Evolutionary conservation across 2,797 vertebrate genomes (phyloP).

Genomic region (Schizopygopsis malacanthus): DNA sequence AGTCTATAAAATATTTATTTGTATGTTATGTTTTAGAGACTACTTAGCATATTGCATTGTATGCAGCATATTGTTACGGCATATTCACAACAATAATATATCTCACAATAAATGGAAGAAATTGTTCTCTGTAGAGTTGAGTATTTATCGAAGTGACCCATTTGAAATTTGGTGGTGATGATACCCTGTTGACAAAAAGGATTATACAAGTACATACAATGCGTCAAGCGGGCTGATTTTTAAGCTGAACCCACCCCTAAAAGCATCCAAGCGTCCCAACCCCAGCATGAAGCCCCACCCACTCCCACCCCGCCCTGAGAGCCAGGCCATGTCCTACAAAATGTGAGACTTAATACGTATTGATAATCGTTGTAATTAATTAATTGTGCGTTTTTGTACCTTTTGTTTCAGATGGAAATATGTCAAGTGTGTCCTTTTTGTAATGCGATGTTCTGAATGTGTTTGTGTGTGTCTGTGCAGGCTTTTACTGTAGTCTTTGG

Average conservation of each 20-base stretch:
- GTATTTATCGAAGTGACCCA: slow-evolving; percentile 13
- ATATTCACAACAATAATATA: slow-evolving; percentile 22
- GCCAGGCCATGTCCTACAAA: slow-evolving; percentile 63
- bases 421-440: not conserved
- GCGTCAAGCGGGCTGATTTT: slow-evolving; percentile 64
- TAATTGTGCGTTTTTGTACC: not conserved
- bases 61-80: not conserved
- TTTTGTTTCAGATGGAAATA: not conserved
- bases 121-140: slow-evolving; percentile 2
- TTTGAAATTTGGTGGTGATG: slow-evolving; percentile 34
- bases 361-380: not conserved
- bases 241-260: slow-evolving; percentile 53
- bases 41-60: not conserved
- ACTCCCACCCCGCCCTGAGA: slow-evolving; percentile 67
- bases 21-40: not conserved
- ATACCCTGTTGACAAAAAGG: slow-evolving; percentile 69
- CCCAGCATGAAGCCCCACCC: slow-evolving; percentile 47
- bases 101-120: slow-evolving; percentile 19
- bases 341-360: slow-evolving; percentile 48
- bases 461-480: slow-evolving; percentile 70
- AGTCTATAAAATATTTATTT: not conserved
- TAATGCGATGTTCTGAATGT: slow-evolving; percentile 39
- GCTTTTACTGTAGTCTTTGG: slow-evolving; percentile 77
- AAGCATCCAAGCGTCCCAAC: slow-evolving; percentile 54
- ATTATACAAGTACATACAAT: slow-evolving; percentile 58